Conservation (phyloP, 2,113 vertebrate genomes). For the Ariopsis seemanni region DNA sequence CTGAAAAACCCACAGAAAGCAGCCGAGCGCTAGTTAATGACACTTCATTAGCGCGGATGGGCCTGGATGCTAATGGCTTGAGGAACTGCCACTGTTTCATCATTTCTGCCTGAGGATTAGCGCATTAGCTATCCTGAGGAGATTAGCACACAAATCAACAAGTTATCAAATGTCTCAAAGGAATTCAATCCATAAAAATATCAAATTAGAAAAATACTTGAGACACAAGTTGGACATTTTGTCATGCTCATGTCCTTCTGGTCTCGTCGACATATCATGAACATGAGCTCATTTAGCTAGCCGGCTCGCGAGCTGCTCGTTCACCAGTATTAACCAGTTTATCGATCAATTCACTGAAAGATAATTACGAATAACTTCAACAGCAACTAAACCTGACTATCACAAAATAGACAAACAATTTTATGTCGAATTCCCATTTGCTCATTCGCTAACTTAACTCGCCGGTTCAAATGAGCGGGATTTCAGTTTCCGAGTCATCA, state of each 20-base stretch:
- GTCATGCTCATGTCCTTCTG: background rate
- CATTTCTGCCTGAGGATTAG: background rate
- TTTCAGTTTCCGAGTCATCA: background rate
- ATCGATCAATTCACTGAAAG: background rate
- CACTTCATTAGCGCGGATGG: conserved; percentile 36
- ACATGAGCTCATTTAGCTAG: background rate
- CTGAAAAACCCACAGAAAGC: conserved; percentile 27
- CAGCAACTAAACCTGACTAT: background rate
- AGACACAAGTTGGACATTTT: background rate
- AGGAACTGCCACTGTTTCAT: background rate
- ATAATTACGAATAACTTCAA: background rate
- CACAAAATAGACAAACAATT: background rate
- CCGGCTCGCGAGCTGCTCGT: background rate
- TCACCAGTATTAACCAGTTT: background rate
- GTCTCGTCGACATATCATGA: background rate
- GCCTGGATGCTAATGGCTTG: conserved; percentile 36
- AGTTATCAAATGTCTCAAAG: background rate
- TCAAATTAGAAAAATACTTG: background rate
- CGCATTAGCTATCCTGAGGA: background rate
- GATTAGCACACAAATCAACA: background rate
- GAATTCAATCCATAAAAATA: background rate
- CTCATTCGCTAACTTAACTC: background rate
- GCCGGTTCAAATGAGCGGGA: background rate
- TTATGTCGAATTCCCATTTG: background rate
- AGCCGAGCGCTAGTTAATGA: conserved; percentile 46